phyloP scores from a whole-genome alignment of 2,797 vertebrate species.

The Pseudomugil tenellus region DNA sequence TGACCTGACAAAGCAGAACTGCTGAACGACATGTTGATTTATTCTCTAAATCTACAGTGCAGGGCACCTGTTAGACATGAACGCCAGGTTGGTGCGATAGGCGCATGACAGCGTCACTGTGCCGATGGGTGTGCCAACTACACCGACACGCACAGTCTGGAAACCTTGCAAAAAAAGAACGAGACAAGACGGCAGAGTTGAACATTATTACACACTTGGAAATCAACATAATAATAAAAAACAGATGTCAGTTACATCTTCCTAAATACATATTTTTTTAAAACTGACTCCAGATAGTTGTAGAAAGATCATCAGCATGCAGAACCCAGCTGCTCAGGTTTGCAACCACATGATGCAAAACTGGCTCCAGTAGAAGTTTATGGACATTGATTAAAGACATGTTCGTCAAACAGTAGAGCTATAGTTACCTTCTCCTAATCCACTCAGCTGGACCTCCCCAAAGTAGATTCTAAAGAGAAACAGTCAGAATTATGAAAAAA shows the following conservation, averaged over 20 bases:
- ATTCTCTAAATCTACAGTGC: not conserved
- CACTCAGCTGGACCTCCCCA: slow-evolving; percentile 94
- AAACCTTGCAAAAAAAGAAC: slow-evolving; percentile 83
- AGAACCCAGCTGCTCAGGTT: no score
- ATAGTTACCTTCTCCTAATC: slow-evolving; percentile 93
- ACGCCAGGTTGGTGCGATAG: slow-evolving; percentile 97
- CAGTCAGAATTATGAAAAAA: not conserved
- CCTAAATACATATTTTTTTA: no score
- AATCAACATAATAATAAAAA: no score
- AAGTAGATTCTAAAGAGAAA: slow-evolving; percentile 91
- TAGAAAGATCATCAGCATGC: no score
- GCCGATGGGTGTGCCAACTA: slow-evolving; percentile 96
- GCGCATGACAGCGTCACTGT: slow-evolving; percentile 97
- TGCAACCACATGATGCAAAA: not conserved
- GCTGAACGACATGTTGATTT: not conserved
- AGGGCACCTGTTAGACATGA: slow-evolving; percentile 95
- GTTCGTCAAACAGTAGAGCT: not conserved
- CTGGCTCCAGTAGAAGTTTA: no score
- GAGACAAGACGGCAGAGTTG: not conserved
- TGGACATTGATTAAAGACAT: not conserved
- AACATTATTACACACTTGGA: no score
- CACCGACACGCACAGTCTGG: slow-evolving; percentile 95
- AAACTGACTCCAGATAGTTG: no score
- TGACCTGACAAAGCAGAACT: not conserved
- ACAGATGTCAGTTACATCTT: no score